Percentiles rank a stretch among this genome's conserved stretches.
Evolutionary conservation across 2,888 invertebrate genomes (phyloP).

Genomic region (Brachypterus glaber): DNA sequence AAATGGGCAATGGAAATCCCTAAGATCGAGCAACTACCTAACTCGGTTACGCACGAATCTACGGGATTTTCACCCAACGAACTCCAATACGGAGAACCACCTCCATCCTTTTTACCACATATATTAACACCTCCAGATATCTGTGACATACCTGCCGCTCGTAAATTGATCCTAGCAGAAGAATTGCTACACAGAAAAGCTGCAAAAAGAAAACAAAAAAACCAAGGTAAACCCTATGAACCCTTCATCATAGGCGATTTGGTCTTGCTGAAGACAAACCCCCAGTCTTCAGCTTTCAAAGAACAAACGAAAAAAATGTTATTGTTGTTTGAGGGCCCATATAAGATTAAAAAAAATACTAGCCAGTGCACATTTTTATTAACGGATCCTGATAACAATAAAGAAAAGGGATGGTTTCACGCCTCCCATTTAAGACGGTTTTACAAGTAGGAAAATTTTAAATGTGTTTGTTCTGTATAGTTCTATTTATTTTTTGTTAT

Average conservation of each 20-base stretch:
- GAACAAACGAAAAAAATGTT: background rate
- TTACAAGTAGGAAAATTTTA: too few relatives aligned
- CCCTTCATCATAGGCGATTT: background rate
- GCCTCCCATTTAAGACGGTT: background rate
- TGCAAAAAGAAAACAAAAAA: background rate
- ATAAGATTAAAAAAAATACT: background rate
- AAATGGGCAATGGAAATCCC: background rate
- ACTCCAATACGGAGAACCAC: background rate
- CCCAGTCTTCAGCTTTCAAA: conserved; percentile 1
- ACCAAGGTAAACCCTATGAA: background rate
- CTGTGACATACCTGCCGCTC: background rate
- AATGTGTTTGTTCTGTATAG: too few relatives aligned
- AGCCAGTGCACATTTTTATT: background rate
- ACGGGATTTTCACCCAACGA: conserved; percentile 4
- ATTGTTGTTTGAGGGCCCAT: background rate
- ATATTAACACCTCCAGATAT: background rate
- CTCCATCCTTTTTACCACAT: background rate
- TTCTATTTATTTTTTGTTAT: too few relatives aligned
- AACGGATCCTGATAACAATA: background rate
- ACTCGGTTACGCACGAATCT: conserved; percentile 4
- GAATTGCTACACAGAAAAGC: conserved; percentile 1
- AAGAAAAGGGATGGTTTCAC: background rate
- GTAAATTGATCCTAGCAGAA: conserved; percentile 4
- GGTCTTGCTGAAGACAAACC: conserved; percentile 1
- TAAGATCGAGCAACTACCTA: background rate